phyloP scores from a whole-genome alignment of 2,888 invertebrate genomes.

The Buathra laborator region DNA sequence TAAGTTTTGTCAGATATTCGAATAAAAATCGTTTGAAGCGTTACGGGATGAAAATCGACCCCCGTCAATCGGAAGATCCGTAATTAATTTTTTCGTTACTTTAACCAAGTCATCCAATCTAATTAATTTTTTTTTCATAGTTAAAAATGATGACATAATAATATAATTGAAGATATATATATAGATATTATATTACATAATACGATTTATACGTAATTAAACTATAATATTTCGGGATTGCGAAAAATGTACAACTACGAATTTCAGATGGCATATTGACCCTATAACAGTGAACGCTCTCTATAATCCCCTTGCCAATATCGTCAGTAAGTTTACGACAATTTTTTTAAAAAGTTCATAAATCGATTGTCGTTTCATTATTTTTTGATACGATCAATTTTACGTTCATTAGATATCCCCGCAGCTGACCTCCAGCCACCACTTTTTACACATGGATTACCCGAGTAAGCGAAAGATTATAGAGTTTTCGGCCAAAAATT shows the following conservation, averaged over 20 bases:
- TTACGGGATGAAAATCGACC: background rate
- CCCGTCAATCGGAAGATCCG: background rate
- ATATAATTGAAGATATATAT: background rate
- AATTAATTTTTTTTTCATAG: background rate
- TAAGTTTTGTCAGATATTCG: conserved; percentile 52
- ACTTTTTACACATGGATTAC: conserved; percentile 53
- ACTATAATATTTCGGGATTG: background rate
- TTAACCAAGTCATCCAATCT: background rate
- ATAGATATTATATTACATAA: background rate
- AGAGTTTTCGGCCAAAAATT: background rate
- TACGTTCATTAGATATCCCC: conserved; percentile 49
- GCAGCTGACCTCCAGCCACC: conserved; percentile 58
- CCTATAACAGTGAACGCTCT: conserved; percentile 84
- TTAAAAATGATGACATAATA: background rate
- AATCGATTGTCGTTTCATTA: too few species aligned
- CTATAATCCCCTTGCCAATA: conserved; percentile 73
- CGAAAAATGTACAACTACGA: background rate
- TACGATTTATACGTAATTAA: background rate
- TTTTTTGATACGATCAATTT: too few species aligned
- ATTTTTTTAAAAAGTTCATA: background rate
- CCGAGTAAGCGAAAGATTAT: conserved; percentile 40
- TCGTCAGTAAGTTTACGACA: conserved; percentile 52
- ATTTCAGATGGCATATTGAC: conserved; percentile 76
- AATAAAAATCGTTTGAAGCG: conserved; percentile 25
- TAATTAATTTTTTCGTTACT: conserved; percentile 19